These are phyloP conservation scores for Emydura subglobosa DNA, from an alignment of 2,113 vertebrate species.

Conservation along the genomic window DNA sequence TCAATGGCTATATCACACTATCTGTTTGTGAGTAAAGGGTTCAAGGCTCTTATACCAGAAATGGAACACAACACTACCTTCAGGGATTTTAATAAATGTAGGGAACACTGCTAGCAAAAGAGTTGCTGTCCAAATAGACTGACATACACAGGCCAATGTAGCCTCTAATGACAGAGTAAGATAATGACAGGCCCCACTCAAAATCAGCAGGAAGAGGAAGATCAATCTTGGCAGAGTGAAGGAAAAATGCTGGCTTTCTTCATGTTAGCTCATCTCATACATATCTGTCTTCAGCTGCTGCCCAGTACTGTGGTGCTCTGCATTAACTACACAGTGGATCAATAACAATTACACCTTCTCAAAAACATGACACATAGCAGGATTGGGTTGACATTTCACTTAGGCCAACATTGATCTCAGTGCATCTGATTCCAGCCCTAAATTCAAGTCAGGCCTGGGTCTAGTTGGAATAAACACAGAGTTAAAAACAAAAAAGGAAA, in stretches of 20 bases:
- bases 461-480: slow-evolving; percentile 89
- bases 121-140: slow-evolving; percentile 99
- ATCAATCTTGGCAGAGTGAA: slow-evolving; percentile 99
- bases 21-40: slow-evolving; percentile 74
- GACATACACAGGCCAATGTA: slow-evolving; percentile 98
- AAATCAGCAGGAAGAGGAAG: slow-evolving; percentile 99
- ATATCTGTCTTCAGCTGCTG: slow-evolving; percentile 93
- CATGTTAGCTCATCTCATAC: slow-evolving; percentile 97
- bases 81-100: slow-evolving; percentile 97
- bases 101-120: slow-evolving; percentile 96
- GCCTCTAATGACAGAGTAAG: slow-evolving; percentile 99
- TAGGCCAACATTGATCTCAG: slow-evolving; percentile 96
- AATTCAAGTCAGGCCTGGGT: slow-evolving; percentile 90
- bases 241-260: slow-evolving; percentile 93
- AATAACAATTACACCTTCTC: slow-evolving; percentile 99
- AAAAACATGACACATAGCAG: slow-evolving; percentile 97
- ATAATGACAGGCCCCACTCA: slow-evolving; percentile 99
- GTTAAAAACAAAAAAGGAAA: slow-evolving; percentile 93
- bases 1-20: slow-evolving; percentile 56
- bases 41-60: slow-evolving; percentile 81
- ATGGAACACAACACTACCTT: slow-evolving; percentile 88
- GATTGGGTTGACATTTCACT: slow-evolving; percentile 96
- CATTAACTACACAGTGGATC: slow-evolving; percentile 98
- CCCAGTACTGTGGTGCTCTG: slow-evolving; percentile 90
- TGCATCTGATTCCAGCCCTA: slow-evolving; percentile 94